Evolutionary conservation across 2,797 vertebrate genomes (phyloP), one percentile per base, ranked within the genome.

Genomic region (Diglossa cyanea): DNA sequence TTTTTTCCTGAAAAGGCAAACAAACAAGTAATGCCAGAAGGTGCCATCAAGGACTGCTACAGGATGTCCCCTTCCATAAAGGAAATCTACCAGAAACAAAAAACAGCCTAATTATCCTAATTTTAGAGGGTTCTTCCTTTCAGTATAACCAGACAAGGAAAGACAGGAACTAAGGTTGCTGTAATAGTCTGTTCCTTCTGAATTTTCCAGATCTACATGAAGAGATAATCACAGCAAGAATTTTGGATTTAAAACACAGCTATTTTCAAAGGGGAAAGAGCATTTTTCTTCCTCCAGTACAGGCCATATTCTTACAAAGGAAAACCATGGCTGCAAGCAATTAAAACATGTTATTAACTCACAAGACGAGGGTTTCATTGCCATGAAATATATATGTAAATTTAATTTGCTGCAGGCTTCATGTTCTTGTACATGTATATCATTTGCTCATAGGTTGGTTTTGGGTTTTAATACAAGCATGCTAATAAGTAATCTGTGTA

Each of bases 261-360:
- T 81, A n/a, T 40, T 90, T 40, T 88, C 50, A 93, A 93, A 95
- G 35, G 47, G 28, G 10, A 96, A 90, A 89, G 60, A 44, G 5
- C 13, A 86, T 89, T 94, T 87, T 88, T 48, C 39, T 97, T 91
- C 79, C 58, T 87, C 55, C 60, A 66, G 23, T 58, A 57, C 37
- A 68, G 62, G 45, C 75, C 54, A 57, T 91, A 94, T 86, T 95
- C 95, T 95, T 89, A 91, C 75, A 45, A 73, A 85, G 89, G 47
- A 94, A 86, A 95, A 75, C 28, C 42, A 79, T 88, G 31, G 37
- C 55, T 95, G 94, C 62, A 67, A 93, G 67, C 75, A 92, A 93
- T 94, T 95, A 92, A 94, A 94, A 83, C 70, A 78, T 71, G 28
- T 76, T 79, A 95, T 90, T 95, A 94, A 74, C 66, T 83, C 51